These are phyloP conservation scores for Hydraecia micacea DNA, from an alignment of 2,888 invertebrate genomes.

Conservation along the genomic window DNA sequence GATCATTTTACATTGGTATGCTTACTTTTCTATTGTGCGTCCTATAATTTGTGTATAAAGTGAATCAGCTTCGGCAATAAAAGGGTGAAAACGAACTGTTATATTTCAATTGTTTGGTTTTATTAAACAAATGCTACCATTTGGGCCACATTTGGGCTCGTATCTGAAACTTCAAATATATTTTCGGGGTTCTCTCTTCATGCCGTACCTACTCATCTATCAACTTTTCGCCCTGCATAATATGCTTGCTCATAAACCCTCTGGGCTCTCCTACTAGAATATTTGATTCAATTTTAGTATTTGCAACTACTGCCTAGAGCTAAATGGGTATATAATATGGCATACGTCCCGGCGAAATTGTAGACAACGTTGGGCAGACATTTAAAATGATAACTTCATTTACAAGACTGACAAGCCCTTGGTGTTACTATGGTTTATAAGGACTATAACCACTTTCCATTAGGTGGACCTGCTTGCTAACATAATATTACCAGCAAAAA, in stretches of 20 bases:
- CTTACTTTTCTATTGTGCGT: constrained; percentile 41
- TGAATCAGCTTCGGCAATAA: constrained; percentile 56
- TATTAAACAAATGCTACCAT: not conserved
- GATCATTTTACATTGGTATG: constrained; percentile 37
- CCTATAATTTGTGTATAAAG: constrained; percentile 60
- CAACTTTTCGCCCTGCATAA: no score
- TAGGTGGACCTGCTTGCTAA: not conserved
- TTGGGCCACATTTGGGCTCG: no score
- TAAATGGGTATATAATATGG: not conserved
- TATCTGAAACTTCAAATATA: no score
- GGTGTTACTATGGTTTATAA: not conserved
- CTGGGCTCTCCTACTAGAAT: not conserved
- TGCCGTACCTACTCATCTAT: no score
- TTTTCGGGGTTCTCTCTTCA: no score
- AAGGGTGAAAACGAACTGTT: constrained; percentile 45
- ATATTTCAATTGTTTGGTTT: constrained; percentile 22
- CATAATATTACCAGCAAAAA: not conserved
- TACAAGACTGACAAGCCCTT: not conserved
- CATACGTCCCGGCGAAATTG: not conserved
- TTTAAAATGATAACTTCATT: not conserved
- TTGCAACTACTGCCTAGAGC: not conserved
- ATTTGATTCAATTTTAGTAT: not conserved
- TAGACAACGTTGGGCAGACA: not conserved
- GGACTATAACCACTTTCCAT: not conserved
- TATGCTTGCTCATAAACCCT: not conserved